These are phyloP conservation scores for Paracyprichromis sp. DNA, from an alignment of 2,113 vertebrate genomes.

Conservation along the genomic window DNA sequence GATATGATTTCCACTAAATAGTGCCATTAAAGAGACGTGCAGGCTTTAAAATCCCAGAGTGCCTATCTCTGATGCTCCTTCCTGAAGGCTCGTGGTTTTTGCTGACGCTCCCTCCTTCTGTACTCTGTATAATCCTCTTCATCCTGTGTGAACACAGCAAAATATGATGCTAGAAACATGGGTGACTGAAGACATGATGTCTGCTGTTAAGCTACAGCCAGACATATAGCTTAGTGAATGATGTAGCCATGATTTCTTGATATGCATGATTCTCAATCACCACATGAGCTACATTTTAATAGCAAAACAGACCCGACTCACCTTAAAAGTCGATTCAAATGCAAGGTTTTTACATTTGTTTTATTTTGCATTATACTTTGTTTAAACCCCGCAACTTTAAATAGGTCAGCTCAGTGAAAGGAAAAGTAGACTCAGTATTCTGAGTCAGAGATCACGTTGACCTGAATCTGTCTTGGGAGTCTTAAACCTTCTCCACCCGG, in stretches of 20 bases:
- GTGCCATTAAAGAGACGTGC: background rate
- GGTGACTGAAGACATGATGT: background rate
- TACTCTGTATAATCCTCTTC: conserved; percentile 30
- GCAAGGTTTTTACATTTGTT: background rate
- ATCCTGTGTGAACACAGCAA: conserved; percentile 34
- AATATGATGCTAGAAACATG: background rate
- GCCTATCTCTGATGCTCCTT: conserved; percentile 4
- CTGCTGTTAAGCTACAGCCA: background rate
- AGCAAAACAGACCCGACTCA: background rate
- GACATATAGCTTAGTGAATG: background rate
- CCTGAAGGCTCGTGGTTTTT: background rate
- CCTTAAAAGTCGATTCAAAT: background rate
- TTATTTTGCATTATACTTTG: background rate
- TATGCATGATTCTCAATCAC: background rate
- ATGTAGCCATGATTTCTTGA: background rate
- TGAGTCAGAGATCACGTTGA: conserved; percentile 5
- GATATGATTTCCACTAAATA: background rate
- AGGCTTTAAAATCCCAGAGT: background rate
- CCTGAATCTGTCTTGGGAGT: conserved; percentile 43
- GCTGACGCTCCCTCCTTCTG: background rate
- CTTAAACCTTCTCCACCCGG: conserved; percentile 30
- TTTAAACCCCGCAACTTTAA: background rate
- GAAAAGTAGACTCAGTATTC: background rate
- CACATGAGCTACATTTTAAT: background rate
- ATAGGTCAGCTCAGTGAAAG: background rate